Evolutionary conservation across 37 sponge, comb jelly and placozoan genomes (phyloP), one percentile per base, ranked within the genome.

Genomic region (Agelas oroides): DNA sequence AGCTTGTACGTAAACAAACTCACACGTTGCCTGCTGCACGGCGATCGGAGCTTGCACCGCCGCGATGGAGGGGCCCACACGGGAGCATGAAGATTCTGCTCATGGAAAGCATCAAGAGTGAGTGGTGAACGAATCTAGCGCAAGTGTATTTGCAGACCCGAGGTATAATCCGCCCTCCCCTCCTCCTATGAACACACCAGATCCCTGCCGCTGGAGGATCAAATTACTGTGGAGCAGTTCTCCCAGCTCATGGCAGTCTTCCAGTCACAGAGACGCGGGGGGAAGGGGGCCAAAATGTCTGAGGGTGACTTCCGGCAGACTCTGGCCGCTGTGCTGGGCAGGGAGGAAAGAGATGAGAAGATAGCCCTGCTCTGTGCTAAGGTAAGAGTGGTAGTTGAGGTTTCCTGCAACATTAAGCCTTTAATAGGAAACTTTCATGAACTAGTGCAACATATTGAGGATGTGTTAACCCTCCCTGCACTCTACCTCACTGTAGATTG

Each of bases 401-500:
- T 8, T 27, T 8, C 38, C 19, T 12, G 46, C 46, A 12, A 8
- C 46, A 12, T 46, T 8, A 46, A 46, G 8, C 3, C 8, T 12
- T 46, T 8, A 46, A 46, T 46, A 46, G 46, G 46, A 46, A 46
- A 12, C 8, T 46, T 8, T 8, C 46, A 46, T 8, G 6, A 8
- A 3, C 46, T 8, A 46, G 46, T 12, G 8, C 46, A 12, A 8
- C 6, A 46, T 12, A n/a, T n/a, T n/a, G n/a, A n/a, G 8, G 46
- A 8, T 70, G 5, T 37, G n/a, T 35, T 8, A 2, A 2, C 31
- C 46, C 46, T 8, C 46, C 46, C 46, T 8, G 6, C 46, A 3
- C 46, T 8, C 46, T 8, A 3, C 46, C 46, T 8, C 46, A 3
- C 46, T 77, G 23, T 65, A 98, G 99, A 85, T 96, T 59, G 95